Conservation (phyloP, 2,797 vertebrate genomes). For the Xenopus petersii region DNA sequence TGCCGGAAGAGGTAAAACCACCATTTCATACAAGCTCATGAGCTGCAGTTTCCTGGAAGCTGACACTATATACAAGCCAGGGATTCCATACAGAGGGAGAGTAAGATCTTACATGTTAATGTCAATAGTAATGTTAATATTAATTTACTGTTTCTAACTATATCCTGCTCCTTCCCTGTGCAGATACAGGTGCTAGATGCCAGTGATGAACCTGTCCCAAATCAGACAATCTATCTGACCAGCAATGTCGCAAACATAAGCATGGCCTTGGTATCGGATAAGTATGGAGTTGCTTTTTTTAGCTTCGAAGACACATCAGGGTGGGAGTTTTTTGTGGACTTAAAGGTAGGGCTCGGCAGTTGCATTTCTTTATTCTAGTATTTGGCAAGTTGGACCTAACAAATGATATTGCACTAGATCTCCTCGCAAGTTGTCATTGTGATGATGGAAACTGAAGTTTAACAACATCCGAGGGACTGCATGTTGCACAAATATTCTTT, state of each 20-base stretch:
- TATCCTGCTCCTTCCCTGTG: no score
- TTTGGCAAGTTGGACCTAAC: no score
- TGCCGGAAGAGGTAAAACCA: conserved; percentile 3
- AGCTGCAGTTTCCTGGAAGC: conserved; percentile 18
- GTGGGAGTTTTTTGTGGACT: fast-evolving
- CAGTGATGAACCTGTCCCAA: fast-evolving
- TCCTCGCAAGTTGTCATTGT: no score
- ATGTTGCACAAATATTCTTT: no score
- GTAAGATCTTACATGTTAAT: conserved; percentile 23
- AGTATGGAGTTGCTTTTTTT: conserved; percentile 31
- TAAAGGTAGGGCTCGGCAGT: no score
- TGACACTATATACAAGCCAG: conserved; percentile 25
- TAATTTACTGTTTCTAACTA: no score
- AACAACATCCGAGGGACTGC: no score
- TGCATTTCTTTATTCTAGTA: no score
- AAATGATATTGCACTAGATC: no score
- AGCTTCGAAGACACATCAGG: conserved; percentile 29
- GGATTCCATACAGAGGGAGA: conserved; percentile 45
- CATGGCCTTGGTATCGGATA: conserved; percentile 37
- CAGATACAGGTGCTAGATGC: conserved; percentile 46
- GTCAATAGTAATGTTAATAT: no score
- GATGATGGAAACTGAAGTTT: no score
- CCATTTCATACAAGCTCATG: not conserved
- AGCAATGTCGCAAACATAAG: not conserved
- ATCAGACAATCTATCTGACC: conserved; percentile 15